Conservation (phyloP, 2,113 vertebrate species). For the Barbus barbus region DNA sequence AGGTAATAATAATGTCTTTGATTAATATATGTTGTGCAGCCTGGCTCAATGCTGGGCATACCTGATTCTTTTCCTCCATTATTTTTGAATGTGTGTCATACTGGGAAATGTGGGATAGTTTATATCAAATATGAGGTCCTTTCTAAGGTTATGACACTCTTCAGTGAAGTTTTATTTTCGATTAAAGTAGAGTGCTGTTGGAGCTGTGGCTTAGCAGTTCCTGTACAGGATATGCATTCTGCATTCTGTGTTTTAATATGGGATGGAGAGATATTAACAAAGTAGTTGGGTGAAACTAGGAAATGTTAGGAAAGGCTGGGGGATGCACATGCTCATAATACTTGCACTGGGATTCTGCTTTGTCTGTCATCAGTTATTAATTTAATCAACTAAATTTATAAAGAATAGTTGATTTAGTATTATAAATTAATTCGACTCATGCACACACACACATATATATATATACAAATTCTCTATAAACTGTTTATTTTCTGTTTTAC, state of each 20-base stretch:
- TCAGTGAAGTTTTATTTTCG: slow-evolving; percentile 73
- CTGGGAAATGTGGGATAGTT: slow-evolving; percentile 28
- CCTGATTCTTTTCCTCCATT: slow-evolving; percentile 57
- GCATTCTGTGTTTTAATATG: not conserved
- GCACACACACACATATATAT: too few species aligned
- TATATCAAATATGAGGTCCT: slow-evolving; percentile 62
- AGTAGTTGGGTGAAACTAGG: too few species aligned
- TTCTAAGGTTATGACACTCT: slow-evolving; percentile 66
- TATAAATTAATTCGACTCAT: too few species aligned
- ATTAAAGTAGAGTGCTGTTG: not conserved
- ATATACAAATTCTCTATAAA: too few species aligned
- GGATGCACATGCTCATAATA: too few species aligned
- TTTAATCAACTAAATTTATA: too few species aligned
- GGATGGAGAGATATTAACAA: not conserved
- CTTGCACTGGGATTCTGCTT: too few species aligned
- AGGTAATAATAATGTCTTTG: slow-evolving; percentile 96
- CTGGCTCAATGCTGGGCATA: slow-evolving; percentile 74
- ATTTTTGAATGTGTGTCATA: not conserved
- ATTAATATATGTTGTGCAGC: slow-evolving; percentile 86
- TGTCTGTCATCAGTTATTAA: too few species aligned
- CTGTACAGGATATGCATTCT: not conserved
- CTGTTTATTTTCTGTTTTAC: too few species aligned
- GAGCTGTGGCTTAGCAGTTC: not conserved
- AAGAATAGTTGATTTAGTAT: too few species aligned
- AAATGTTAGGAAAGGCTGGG: too few species aligned